These are phyloP conservation scores for Burhinus bistriatus DNA, from an alignment of 2,113 vertebrate genomes.

Conservation along the genomic window DNA sequence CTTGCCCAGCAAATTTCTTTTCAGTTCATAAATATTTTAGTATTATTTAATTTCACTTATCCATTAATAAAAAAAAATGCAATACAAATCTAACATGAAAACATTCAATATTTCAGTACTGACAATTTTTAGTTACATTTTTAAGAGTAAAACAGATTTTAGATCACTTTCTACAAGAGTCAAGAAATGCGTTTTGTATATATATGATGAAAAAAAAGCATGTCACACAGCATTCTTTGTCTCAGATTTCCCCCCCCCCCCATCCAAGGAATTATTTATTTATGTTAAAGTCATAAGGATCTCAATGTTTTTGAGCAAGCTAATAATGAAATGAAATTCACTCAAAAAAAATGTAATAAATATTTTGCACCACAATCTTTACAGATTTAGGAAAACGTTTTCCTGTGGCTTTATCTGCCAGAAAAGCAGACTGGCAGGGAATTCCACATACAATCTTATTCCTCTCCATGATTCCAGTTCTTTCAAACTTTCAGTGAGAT, in stretches of 20 bases:
- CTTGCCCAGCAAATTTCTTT: background rate
- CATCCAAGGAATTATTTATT: background rate
- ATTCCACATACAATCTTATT: background rate
- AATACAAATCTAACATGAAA: background rate
- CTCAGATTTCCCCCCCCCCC: background rate
- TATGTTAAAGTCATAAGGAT: background rate
- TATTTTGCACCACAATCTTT: background rate
- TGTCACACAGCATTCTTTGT: background rate
- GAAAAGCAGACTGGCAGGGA: background rate
- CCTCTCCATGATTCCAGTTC: background rate
- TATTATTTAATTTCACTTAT: background rate
- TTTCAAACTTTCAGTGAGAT: background rate
- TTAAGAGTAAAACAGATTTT: background rate
- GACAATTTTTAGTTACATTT: background rate
- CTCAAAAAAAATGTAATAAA: background rate
- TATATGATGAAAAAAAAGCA: background rate
- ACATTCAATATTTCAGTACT: background rate
- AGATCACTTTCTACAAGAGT: background rate
- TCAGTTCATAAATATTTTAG: background rate
- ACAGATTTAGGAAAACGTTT: background rate
- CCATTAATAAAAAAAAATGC: background rate
- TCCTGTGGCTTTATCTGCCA: background rate
- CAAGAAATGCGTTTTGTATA: background rate
- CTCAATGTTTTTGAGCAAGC: background rate
- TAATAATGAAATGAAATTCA: background rate